Evolutionary conservation across 2,113 vertebrate genomes (phyloP).

Genomic region (Raphicerus campestris): DNA sequence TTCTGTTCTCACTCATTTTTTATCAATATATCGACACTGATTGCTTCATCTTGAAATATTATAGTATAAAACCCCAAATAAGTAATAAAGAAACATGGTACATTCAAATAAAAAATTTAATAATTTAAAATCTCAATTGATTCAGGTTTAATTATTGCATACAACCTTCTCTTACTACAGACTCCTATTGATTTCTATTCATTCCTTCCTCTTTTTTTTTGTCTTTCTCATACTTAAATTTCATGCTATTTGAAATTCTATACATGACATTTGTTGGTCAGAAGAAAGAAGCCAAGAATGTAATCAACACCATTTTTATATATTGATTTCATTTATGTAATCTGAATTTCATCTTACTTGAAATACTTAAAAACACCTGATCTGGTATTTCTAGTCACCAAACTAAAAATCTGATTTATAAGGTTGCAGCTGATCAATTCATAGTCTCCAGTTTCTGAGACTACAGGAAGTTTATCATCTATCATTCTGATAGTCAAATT

Average conservation of each 20-base stretch:
- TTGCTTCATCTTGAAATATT: conserved; percentile 25
- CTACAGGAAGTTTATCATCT: background rate
- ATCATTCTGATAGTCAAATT: background rate
- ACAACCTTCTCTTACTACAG: background rate
- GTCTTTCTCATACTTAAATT: background rate
- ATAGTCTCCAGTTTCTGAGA: background rate
- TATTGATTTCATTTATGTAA: background rate
- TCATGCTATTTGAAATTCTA: background rate
- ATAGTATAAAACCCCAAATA: conserved; percentile 14
- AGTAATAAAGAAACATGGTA: conserved; percentile 5
- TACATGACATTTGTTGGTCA: background rate
- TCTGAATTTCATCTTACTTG: background rate
- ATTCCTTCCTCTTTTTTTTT: background rate
- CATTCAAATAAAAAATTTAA: conserved; percentile 23
- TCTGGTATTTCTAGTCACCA: background rate
- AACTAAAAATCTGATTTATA: background rate
- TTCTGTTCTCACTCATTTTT: conserved; percentile 4
- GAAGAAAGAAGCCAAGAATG: background rate
- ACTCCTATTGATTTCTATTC: background rate
- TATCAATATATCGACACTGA: background rate
- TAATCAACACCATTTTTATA: background rate
- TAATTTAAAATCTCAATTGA: background rate
- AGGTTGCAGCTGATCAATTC: background rate
- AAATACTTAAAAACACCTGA: background rate
- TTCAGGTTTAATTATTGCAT: background rate